Evolutionary conservation across 2,888 invertebrate species (phyloP), one percentile per base, ranked within the genome.

Genomic region (Pristionchus japonicus): DNA sequence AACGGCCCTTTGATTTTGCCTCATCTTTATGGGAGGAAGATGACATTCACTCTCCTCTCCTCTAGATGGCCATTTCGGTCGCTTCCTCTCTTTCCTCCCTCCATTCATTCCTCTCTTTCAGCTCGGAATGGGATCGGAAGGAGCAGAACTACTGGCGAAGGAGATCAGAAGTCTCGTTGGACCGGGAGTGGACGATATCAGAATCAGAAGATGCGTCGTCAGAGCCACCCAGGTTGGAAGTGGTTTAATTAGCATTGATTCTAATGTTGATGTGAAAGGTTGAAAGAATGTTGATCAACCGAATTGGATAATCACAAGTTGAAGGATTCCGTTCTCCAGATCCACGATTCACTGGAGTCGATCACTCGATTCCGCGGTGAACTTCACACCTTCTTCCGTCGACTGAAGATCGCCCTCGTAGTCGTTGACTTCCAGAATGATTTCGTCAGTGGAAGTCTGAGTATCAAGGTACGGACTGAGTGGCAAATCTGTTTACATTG

Each of bases 401-500:
- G 88, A 13, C 52, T 93, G 49, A 89, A 90, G 74, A 90, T 91
- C 31, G 98, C 97, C 40, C 97, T 99, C 95, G 96, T 99, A 90
- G 96, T 98, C 89, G 97, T 99, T 90, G 98, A 99, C 95, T 98
- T 98, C 47, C 98, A 99, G 96, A 98, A 99, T 95, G 98, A 99
- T 95, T 99, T 99, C 95, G 98, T 99, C 94, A 96, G 97, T 88
- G 98, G 98, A 74, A 97, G 97, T 13, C 96, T 99, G 93, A 97
- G 98, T 95, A 97, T 99, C 94, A 97, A 97, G 89, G 93, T 92
- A 70, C 77, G 80, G 2, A 27, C 31, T 85, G 37, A 23, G 70
- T 17, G n/a, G 37, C n/a, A n/a, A n/a, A 64, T 34, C 83, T 64
- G 27, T 34, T 31, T 23, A 23, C 23, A n/a, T 17, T 15, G n/a